Evolutionary conservation across 2,888 invertebrate genomes (phyloP).

Genomic region (Electrophaes corylata): DNA sequence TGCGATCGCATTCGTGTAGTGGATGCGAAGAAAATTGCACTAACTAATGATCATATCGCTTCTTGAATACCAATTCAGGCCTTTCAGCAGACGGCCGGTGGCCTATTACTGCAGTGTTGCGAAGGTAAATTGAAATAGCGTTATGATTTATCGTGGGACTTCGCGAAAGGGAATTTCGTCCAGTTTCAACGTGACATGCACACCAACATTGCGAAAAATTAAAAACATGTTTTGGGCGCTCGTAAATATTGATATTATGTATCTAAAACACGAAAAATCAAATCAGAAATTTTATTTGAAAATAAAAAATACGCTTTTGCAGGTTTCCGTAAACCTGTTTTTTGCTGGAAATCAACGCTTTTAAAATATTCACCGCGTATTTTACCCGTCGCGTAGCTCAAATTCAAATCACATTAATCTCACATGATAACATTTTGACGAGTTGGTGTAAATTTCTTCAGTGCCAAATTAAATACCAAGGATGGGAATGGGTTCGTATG

Average conservation of each 20-base stretch:
- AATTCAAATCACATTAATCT: slow-evolving; percentile 54
- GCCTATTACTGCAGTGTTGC: slow-evolving; percentile 72
- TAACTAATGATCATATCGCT: slow-evolving; percentile 80
- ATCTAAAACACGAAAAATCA: slow-evolving; percentile 34
- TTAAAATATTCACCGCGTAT: slow-evolving; percentile 48
- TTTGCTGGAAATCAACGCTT: slow-evolving; percentile 37
- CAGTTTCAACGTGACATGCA: slow-evolving; percentile 76
- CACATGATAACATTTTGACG: slow-evolving; percentile 58
- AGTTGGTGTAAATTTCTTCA: slow-evolving; percentile 59
- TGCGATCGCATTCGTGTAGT: slow-evolving; percentile 67
- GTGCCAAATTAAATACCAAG: slow-evolving; percentile 55
- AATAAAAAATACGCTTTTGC: slow-evolving; percentile 29
- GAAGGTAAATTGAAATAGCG: slow-evolving; percentile 78
- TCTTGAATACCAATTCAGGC: slow-evolving; percentile 80
- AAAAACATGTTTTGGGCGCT: slow-evolving; percentile 26
- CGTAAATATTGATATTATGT: slow-evolving; percentile 43
- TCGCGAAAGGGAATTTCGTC: slow-evolving; percentile 72
- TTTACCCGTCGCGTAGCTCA: slow-evolving; percentile 37
- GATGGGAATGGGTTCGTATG: slow-evolving; percentile 52
- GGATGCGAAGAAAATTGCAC: slow-evolving; percentile 80
- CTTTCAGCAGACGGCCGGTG: slow-evolving; percentile 72
- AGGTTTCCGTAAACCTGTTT: slow-evolving; percentile 32
- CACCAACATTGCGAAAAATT: slow-evolving; percentile 48
- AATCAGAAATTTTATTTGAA: slow-evolving; percentile 35
- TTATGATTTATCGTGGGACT: slow-evolving; percentile 79